These are phyloP conservation scores for Papilio protenor DNA, from an alignment of 2,888 invertebrate species.

Conservation along the genomic window DNA sequence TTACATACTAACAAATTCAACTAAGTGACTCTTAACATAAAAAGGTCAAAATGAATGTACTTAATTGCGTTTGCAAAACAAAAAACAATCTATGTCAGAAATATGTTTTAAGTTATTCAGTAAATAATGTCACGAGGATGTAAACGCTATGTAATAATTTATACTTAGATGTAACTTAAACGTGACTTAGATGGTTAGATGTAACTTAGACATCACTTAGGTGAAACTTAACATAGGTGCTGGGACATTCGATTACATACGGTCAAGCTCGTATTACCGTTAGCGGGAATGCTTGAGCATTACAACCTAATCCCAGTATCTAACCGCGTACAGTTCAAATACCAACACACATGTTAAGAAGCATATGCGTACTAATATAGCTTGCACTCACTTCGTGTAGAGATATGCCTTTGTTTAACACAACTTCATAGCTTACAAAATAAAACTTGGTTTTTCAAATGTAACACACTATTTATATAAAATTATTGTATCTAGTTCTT, in stretches of 20 bases:
- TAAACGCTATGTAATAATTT: background rate
- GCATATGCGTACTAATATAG: background rate
- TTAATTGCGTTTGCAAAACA: no score
- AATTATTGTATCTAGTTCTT: no score
- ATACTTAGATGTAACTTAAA: background rate
- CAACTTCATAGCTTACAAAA: background rate
- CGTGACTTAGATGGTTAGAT: background rate
- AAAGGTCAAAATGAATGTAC: no score
- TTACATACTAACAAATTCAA: background rate
- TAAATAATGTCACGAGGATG: no score
- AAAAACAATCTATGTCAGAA: no score
- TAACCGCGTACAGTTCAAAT: constrained; percentile 54
- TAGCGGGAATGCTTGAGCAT: constrained; percentile 69
- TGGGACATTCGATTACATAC: constrained; percentile 60
- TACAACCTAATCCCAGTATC: constrained; percentile 71
- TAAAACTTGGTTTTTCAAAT: background rate
- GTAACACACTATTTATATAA: background rate
- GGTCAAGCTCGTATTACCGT: constrained; percentile 45
- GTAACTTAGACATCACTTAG: constrained; percentile 31
- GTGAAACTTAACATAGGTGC: constrained; percentile 38
- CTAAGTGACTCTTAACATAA: background rate
- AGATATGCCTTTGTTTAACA: background rate
- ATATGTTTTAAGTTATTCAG: no score
- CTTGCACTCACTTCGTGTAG: background rate
- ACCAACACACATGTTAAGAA: background rate